Evolutionary conservation across 2,113 vertebrate species (phyloP).

Genomic region (Apaloderma vittatum): DNA sequence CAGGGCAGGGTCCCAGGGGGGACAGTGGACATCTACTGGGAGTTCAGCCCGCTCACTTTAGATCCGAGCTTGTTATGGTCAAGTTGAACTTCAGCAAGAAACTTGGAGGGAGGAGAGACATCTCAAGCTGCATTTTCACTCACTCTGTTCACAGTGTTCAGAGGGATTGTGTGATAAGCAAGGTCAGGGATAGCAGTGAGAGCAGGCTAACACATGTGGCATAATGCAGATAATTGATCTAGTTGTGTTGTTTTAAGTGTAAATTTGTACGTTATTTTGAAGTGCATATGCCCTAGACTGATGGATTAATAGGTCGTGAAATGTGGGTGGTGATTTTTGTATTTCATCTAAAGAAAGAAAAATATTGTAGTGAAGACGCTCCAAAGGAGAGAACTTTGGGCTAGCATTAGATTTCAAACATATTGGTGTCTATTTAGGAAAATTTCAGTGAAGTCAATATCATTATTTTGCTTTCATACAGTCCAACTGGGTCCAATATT

Average conservation of each 20-base stretch:
- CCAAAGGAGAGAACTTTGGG: background rate
- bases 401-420: background rate
- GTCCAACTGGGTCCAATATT: background rate
- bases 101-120: background rate
- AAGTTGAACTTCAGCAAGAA: background rate
- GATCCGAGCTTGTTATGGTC: background rate
- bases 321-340: background rate
- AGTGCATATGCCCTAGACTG: background rate
- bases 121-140: background rate
- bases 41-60: background rate
- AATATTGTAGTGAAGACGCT: background rate
- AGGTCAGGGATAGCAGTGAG: background rate
- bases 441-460: background rate
- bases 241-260: background rate
- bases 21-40: background rate
- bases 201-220: background rate
- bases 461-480: background rate
- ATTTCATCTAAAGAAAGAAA: background rate
- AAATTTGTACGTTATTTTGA: background rate
- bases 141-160: background rate
- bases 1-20: background rate
- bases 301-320: background rate
- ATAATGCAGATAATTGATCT: background rate
- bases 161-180: background rate
- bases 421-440: background rate